phyloP scores from a whole-genome alignment of 2,797 vertebrate species.

The Sebastes cheni region DNA sequence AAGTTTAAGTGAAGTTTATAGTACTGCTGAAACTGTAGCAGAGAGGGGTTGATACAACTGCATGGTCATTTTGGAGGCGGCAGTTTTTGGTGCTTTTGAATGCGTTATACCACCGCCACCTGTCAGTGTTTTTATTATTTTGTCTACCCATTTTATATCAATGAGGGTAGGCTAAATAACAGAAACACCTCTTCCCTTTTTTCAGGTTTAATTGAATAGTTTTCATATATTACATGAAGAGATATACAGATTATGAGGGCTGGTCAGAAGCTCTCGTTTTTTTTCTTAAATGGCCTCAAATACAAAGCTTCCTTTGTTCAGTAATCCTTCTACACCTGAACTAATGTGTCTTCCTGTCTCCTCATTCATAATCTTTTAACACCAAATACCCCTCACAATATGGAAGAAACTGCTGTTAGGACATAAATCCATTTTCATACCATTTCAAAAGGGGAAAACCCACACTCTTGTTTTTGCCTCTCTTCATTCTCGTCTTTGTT shows the following conservation, averaged over 20 bases:
- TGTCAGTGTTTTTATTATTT: neutral
- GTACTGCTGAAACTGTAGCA: neutral
- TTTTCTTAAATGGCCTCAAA: neutral
- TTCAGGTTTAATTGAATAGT: neutral
- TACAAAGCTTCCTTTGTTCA: neutral
- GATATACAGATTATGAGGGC: neutral
- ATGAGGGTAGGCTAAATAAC: neutral
- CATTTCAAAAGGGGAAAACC: constrained; percentile 8
- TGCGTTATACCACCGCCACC: too few relatives aligned
- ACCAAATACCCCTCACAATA: neutral
- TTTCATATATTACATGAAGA: neutral
- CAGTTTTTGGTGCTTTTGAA: neutral
- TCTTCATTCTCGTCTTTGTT: constrained; percentile 47
- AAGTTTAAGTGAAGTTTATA: neutral
- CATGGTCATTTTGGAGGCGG: neutral
- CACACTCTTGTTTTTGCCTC: neutral
- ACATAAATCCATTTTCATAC: constrained; percentile 20
- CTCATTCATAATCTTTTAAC: constrained; percentile 3
- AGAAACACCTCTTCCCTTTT: neutral
- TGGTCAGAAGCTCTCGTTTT: neutral
- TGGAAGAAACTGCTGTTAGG: neutral
- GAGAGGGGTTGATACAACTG: neutral
- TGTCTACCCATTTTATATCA: neutral
- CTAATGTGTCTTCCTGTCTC: neutral
- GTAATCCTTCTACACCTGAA: neutral